Base-by-base conservation (phyloP, 2,113 vertebrate genomes). In the Trogon surrucura region DNA sequence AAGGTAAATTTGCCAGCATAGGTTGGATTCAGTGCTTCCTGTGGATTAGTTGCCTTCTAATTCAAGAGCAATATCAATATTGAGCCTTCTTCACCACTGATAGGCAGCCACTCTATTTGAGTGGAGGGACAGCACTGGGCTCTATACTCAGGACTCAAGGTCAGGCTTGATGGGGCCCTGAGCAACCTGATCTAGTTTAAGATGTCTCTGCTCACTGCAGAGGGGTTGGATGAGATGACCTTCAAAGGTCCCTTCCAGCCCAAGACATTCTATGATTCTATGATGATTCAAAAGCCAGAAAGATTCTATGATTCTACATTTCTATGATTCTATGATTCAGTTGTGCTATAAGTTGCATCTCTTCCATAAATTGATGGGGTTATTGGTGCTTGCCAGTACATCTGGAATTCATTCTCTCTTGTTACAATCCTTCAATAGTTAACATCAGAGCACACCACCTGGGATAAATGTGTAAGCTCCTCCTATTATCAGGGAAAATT, bases 1-100 rank as follows among this genome's bases (percentile, higher is more conserved):
- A 96, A 96, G 74, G 93, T 95, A 97, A 94, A 96, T 96, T 96
- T 67, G 4, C 20, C 64, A 57, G 21, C 54, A 53, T 65, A 62
- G 23, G 9, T 71, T 74, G 97, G 85, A 91, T 81, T 87, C 86
- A 71, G 23, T 1, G 2, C 50, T 95, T 85, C 85, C 44, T 7
- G 16, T 64, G 32, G 16, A 57, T 86, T 80, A 47, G n/a, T 38
- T 92, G 61, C 54, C 51, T 91, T 95, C 69, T 75, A 69, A 80
- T 65, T 80, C 66, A 82, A 36, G 22, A 44, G 30, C 16, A 32
- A 15, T 25, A 36, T 20, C 16, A n/a, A 38, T 67, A 51, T 4
- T 16, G 44, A 87, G 26, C 26, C 20, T 69, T 89, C 18, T 62
- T 54, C 74, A 54, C 19, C 25, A 30, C 23, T 15, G 15, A 12